Evolutionary conservation across 1,140 invertebrate genomes (phyloP), one percentile per base, ranked within the genome.

Genomic region (Papilio dardanus): DNA sequence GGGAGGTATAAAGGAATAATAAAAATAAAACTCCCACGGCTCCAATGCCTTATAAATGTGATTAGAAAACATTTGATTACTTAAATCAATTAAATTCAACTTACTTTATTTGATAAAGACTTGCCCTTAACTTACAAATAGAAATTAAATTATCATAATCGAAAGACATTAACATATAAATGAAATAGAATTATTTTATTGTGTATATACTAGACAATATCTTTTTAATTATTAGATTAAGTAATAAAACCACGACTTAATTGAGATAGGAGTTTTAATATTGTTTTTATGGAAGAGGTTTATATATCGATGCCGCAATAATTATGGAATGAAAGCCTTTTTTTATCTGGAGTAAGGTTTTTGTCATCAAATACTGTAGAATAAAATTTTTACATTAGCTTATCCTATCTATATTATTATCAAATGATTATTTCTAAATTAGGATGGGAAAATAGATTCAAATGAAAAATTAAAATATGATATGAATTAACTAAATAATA

Each of bases 91-190:
- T 68, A 37, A 68, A 19, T n/a, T 40, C 33, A 68, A 68, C n/a
- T 21, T 12, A 37, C 66, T 68, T 40, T 8, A 68, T 12, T 37
- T 19, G n/a, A 68, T 69, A 69, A 69, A 69, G 67, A 37, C 33
- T n/a, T 21, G 33, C 35, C 21, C n/a, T 66, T 69, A 42, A 69
- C 24, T 19, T 35, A 69, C 35, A 40, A 69, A 35, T 21, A 24
- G 19, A 35, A 68, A 68, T 37, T 68, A 68, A 69, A 69, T 69
- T 69, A 69, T 69, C 67, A 69, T 69, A 69, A 69, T 69, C 35
- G 21, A 33, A 66, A 10, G 5, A 16, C 7, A 62, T 62, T 62
- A 62, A 28, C 54, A 62, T 62, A 62, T 62, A 62, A 62, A 62
- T 62, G 54, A 62, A 28, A 8, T 24, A 1, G 24, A 28, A 62